Percentiles rank a stretch among this genome's conserved stretches.
phyloP scores from a whole-genome alignment of 2,888 invertebrate species.

The Orgyia antiqua region DNA sequence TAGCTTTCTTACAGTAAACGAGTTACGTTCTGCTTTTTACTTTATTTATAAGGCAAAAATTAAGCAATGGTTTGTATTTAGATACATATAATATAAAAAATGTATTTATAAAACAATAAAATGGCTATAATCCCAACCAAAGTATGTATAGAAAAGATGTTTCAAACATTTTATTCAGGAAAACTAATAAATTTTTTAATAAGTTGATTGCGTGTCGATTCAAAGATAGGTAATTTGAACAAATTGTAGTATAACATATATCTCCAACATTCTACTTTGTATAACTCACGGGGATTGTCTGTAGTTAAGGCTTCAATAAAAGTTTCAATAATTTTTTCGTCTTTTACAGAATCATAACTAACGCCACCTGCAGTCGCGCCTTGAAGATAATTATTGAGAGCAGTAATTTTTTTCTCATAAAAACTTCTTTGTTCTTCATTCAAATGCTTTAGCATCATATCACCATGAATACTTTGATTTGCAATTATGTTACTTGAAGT shows the following conservation, averaged over 20 bases:
- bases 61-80: too few species aligned
- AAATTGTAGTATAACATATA: constrained; percentile 82
- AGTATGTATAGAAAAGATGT: constrained; percentile 4
- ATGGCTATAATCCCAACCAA: constrained; percentile 7
- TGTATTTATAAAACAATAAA: constrained; percentile 5
- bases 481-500: constrained; percentile 83
- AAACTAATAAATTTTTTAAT: constrained; percentile 81
- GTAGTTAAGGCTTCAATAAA: constrained; percentile 81
- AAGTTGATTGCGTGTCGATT: constrained; percentile 76
- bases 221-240: constrained; percentile 79
- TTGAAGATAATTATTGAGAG: constrained; percentile 78
- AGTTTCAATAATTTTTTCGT: constrained; percentile 76
- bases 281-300: constrained; percentile 77
- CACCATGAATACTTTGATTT: constrained; percentile 78
- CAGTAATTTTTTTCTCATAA: constrained; percentile 82
- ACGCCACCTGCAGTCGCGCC: constrained; percentile 52
- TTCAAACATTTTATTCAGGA: constrained; percentile 54
- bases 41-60: too few species aligned
- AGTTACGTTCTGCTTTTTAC: too few species aligned
- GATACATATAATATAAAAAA: neutral
- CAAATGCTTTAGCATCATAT: constrained; percentile 81
- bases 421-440: constrained; percentile 79
- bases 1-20: too few species aligned
- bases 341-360: constrained; percentile 65
- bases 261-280: constrained; percentile 84